phyloP scores from a whole-genome alignment of 2,888 invertebrate genomes.

The Drosophila borborema region DNA sequence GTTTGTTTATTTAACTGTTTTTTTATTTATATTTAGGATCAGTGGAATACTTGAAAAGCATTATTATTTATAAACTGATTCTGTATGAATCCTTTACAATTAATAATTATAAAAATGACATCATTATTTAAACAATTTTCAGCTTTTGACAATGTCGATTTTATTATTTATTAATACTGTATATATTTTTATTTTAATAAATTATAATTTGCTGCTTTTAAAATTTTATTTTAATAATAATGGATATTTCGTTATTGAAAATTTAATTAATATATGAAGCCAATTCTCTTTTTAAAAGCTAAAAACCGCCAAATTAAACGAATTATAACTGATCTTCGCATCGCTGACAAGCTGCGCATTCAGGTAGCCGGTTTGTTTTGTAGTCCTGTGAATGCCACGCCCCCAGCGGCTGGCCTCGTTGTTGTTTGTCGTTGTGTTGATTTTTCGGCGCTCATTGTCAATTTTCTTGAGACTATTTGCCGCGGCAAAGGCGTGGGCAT shows the following conservation, averaged over 20 bases:
- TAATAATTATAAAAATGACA: too few relatives aligned
- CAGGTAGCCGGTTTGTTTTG: conserved; percentile 44
- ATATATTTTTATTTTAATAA: too few relatives aligned
- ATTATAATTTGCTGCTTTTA: too few relatives aligned
- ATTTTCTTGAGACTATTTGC: conserved; percentile 25
- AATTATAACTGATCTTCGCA: not conserved
- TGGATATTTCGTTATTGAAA: not conserved
- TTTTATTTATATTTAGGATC: too few relatives aligned
- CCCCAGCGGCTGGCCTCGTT: conserved; percentile 6
- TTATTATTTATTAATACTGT: too few relatives aligned
- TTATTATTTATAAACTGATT: too few relatives aligned
- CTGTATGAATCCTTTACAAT: too few relatives aligned
- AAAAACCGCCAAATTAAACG: not conserved
- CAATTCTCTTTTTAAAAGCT: not conserved
- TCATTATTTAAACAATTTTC: too few relatives aligned
- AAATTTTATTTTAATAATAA: too few relatives aligned
- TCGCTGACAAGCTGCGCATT: conserved; percentile 21
- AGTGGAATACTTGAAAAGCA: too few relatives aligned
- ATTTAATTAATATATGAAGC: not conserved
- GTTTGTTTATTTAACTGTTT: not conserved
- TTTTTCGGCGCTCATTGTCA: conserved; percentile 27
- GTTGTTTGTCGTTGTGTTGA: conserved; percentile 30
- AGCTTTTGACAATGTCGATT: too few relatives aligned
- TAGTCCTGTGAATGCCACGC: conserved; percentile 40
- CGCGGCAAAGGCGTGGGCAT: conserved; percentile 22